These are phyloP conservation scores for Pediacus dermestoides DNA, from an alignment of 2,888 invertebrate species.

Conservation along the genomic window DNA sequence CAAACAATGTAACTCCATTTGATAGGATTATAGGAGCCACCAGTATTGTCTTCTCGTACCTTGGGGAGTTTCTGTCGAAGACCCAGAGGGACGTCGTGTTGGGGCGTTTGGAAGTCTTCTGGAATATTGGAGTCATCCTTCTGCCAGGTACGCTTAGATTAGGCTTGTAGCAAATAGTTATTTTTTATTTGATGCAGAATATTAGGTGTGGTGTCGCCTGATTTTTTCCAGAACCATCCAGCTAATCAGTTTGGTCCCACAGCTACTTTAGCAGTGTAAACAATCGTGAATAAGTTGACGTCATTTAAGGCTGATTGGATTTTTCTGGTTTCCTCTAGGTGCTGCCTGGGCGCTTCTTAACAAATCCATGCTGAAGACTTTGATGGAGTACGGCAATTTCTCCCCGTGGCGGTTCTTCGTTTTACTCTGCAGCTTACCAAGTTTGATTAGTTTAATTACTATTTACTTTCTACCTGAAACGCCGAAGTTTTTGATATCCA, in stretches of 20 bases:
- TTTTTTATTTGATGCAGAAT: slow-evolving; percentile 23
- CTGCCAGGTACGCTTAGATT: slow-evolving; percentile 52
- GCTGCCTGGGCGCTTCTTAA: slow-evolving; percentile 51
- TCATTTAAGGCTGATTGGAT: neutral
- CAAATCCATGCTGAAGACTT: slow-evolving; percentile 32
- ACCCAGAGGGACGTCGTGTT: slow-evolving; percentile 56
- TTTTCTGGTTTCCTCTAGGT: slow-evolving; percentile 37
- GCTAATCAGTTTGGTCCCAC: slow-evolving; percentile 27
- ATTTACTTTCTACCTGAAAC: slow-evolving; percentile 58
- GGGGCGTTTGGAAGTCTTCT: slow-evolving; percentile 59
- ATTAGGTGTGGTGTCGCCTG: slow-evolving; percentile 18
- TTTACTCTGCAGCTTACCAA: slow-evolving; percentile 58
- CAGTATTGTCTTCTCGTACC: slow-evolving; percentile 58
- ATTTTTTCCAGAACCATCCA: no score
- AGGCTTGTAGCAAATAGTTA: slow-evolving; percentile 5
- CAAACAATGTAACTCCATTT: slow-evolving; percentile 6
- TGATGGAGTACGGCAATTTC: slow-evolving; percentile 44
- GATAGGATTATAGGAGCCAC: slow-evolving; percentile 59
- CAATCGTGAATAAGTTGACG: neutral
- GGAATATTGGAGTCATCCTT: slow-evolving; percentile 59
- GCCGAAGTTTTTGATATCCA: slow-evolving; percentile 55
- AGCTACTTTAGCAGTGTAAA: slow-evolving; percentile 28
- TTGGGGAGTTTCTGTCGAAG: slow-evolving; percentile 57
- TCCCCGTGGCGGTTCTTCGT: slow-evolving; percentile 65
- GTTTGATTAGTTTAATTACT: slow-evolving; percentile 53